Evolutionary conservation across 1,140 invertebrate genomes (phyloP), one percentile per base, ranked within the genome.

Genomic region (Gryon sp.): DNA sequence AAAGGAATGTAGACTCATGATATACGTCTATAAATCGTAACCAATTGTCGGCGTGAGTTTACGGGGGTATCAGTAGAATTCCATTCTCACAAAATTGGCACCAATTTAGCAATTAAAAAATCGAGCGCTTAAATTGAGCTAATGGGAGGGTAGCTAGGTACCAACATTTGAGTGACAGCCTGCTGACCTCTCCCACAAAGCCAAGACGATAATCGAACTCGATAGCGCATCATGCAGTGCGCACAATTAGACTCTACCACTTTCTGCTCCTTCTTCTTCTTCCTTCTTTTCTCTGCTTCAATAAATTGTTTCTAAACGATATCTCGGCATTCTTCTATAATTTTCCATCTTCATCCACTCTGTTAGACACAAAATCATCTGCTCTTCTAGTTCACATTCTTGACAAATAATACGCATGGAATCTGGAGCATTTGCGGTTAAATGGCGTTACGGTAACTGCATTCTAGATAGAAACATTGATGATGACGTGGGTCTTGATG

Each of bases 81-180:
- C 82, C 68, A 82, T 82, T 83, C 80, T 62, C 59, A 38, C 80
- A 62, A 88, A 89, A 89, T 89, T 88, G 86, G 81, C 86, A 81
- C 82, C 87, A 88, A 89, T 89, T 88, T 88, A 83, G 84, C 84
- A 88, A 89, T 89, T 89, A 88, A 84, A 84, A 84, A 82, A 83
- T n/a, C 82, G 80, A 79, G 72, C 55, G 74, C 55, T 43, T 78
- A 80, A 82, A 84, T 82, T 81, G 82, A 30, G 80, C 79, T 89
- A 89, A 88, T 88, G 79, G 84, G 70, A 85, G 87, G 87, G 85
- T 88, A 86, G 83, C 83, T 84, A 86, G 84, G 85, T 82, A 85
- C 81, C 80, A 81, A 77, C 48, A 65, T 43, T 82, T 89, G 87
- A 89, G 87, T 85, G 87, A 89, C 87, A 89, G 87, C 84, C 84